phyloP scores from a whole-genome alignment of 2,888 invertebrate species.

The Pyrrhosoma nymphula region DNA sequence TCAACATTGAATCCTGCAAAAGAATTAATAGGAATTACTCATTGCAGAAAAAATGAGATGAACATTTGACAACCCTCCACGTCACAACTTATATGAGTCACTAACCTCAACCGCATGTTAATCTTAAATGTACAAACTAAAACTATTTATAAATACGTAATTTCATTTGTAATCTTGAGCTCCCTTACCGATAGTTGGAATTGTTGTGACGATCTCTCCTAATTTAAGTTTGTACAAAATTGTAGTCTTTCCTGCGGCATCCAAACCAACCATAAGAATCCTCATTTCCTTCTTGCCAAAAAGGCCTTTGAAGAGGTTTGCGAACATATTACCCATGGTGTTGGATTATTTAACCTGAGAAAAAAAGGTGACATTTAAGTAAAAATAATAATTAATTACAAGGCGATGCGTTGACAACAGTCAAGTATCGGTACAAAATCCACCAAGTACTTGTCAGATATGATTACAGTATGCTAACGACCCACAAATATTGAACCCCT shows the following conservation, averaged over 20 bases:
- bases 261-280: constrained; percentile 99
- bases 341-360: constrained; percentile 81
- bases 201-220: constrained; percentile 99
- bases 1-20: constrained; percentile 96
- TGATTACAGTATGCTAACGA: background rate
- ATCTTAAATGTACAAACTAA: background rate
- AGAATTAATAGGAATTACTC: constrained; percentile 61
- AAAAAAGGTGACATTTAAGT: constrained; percentile 72
- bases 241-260: constrained; percentile 99
- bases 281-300: constrained; percentile 99
- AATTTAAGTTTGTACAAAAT: constrained; percentile 99
- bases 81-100: constrained; percentile 9
- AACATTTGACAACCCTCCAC: background rate
- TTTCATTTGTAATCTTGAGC: constrained; percentile 56
- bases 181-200: constrained; percentile 97
- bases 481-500: background rate
- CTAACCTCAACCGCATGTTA: background rate
- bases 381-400: background rate
- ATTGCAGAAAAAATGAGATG: background rate
- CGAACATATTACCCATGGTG: constrained; percentile 98
- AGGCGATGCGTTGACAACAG: background rate
- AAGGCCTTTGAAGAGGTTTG: constrained; percentile 98
- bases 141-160: background rate
- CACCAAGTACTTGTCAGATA: background rate
- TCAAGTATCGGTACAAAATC: background rate